Percentiles rank a stretch among this genome's conserved stretches.
These are phyloP conservation scores for Nemapogon koenigi DNA, from an alignment of 2,888 invertebrate genomes.

Conservation along the genomic window DNA sequence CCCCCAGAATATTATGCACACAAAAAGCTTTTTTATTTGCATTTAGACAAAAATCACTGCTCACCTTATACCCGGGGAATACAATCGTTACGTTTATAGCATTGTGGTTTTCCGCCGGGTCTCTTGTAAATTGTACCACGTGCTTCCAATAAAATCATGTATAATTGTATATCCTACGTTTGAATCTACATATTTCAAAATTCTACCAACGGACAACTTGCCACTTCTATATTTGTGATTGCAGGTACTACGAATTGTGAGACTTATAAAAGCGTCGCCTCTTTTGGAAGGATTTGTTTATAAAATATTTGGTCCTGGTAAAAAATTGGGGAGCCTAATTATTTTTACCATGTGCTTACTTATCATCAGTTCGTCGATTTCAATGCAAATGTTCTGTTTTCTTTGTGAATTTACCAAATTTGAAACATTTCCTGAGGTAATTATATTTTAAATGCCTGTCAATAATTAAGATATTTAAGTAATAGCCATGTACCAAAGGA, in stretches of 20 bases:
- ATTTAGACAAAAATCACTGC: too few species aligned
- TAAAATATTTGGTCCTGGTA: constrained; percentile 93
- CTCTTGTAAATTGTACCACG: too few species aligned
- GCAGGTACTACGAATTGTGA: constrained; percentile 90
- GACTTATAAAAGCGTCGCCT: constrained; percentile 98
- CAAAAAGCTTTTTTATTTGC: too few species aligned
- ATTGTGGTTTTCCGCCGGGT: too few species aligned
- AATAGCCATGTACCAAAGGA: constrained; percentile 1
- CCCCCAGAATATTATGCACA: too few species aligned
- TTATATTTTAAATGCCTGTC: constrained; percentile 6
- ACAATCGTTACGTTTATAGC: too few species aligned
- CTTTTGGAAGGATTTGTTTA: constrained; percentile 98
- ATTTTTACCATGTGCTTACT: constrained; percentile 99
- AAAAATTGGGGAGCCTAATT: constrained; percentile 98
- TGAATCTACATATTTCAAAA: too few species aligned
- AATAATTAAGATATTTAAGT: too few species aligned
- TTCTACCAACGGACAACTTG: too few species aligned
- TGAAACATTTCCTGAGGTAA: constrained; percentile 94
- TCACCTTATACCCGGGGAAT: too few species aligned
- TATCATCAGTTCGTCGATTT: constrained; percentile 97
- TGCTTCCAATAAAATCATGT: too few species aligned
- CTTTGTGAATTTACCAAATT: constrained; percentile 95
- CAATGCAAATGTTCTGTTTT: constrained; percentile 98
- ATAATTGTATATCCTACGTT: too few species aligned
- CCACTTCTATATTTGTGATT: constrained; percentile 20